These are phyloP conservation scores for Phylloscopus collybita DNA, from an alignment of 2,797 vertebrate genomes.

Conservation along the genomic window DNA sequence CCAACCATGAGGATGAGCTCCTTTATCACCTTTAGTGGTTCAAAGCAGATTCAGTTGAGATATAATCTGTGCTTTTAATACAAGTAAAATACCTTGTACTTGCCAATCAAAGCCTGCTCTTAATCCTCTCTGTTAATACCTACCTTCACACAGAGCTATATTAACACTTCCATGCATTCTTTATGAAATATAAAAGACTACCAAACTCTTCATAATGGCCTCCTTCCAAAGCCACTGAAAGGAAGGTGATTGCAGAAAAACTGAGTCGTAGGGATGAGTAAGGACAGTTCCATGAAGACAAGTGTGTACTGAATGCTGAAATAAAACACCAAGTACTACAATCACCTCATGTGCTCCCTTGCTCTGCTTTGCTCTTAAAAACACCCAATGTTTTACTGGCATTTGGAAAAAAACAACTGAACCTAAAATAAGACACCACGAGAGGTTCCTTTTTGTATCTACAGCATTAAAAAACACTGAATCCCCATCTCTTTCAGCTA, in stretches of 20 bases:
- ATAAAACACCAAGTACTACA: not conserved
- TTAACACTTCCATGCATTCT: not conserved
- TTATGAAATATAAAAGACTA: not conserved
- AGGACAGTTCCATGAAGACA: not conserved
- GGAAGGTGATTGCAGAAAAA: not conserved
- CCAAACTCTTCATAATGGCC: not conserved
- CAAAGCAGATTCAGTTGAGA: not conserved
- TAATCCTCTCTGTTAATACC: not conserved
- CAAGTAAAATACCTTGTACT: not conserved
- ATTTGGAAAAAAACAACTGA: not conserved
- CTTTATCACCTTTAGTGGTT: not conserved
- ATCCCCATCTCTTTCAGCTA: not conserved
- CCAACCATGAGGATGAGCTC: not conserved
- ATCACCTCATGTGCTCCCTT: not conserved
- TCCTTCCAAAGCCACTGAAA: not conserved
- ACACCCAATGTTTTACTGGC: not conserved
- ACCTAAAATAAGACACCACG: not conserved
- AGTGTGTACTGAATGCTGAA: not conserved
- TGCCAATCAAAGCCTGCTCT: not conserved
- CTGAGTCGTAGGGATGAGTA: not conserved
- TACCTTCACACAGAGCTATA: not conserved
- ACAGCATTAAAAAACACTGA: not conserved
- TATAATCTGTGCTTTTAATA: slow-evolving; percentile 17
- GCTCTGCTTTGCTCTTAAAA: not conserved
- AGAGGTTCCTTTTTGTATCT: not conserved